Evolutionary conservation across 2,888 invertebrate genomes (phyloP).

Genomic region (Chorisops tibialis): DNA sequence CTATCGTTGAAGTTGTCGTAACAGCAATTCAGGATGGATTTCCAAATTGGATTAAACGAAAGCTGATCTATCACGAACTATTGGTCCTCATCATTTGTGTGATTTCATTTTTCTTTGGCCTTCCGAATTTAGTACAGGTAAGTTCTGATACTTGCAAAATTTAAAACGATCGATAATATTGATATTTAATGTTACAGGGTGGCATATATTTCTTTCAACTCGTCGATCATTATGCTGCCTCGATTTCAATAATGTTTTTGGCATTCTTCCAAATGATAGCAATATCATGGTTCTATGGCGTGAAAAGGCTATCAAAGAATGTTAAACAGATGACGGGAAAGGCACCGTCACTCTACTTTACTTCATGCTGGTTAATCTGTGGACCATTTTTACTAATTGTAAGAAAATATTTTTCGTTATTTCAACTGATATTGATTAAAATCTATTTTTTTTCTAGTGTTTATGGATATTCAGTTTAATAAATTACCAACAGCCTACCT

Average conservation of each 20-base stretch:
- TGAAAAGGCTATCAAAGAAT: conserved; percentile 72
- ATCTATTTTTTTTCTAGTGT: conserved; percentile 54
- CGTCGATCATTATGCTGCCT: conserved; percentile 91
- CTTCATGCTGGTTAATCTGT: conserved; percentile 80
- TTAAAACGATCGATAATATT: not conserved
- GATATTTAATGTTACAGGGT: conserved; percentile 57
- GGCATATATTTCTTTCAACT: conserved; percentile 90
- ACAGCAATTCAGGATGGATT: conserved; percentile 93
- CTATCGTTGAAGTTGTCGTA: conserved; percentile 90
- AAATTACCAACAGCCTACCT: conserved; percentile 81
- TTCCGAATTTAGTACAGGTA: conserved; percentile 84
- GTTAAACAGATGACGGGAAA: conserved; percentile 87
- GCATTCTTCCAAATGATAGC: conserved; percentile 92
- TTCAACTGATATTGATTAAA: conserved; percentile 32
- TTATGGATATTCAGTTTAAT: conserved; percentile 86
- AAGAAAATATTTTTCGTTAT: conserved; percentile 39
- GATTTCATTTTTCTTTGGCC: conserved; percentile 76
- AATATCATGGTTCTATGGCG: conserved; percentile 89
- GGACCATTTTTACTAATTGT: conserved; percentile 76
- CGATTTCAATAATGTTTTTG: conserved; percentile 85
- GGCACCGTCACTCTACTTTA: conserved; percentile 75
- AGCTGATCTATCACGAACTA: conserved; percentile 81
- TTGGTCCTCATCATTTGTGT: conserved; percentile 79
- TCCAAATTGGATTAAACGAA: conserved; percentile 78
- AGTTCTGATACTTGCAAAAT: conserved; percentile 10